phyloP scores from a whole-genome alignment of 2,888 invertebrate genomes.

The Ichneumoninae sp. region DNA sequence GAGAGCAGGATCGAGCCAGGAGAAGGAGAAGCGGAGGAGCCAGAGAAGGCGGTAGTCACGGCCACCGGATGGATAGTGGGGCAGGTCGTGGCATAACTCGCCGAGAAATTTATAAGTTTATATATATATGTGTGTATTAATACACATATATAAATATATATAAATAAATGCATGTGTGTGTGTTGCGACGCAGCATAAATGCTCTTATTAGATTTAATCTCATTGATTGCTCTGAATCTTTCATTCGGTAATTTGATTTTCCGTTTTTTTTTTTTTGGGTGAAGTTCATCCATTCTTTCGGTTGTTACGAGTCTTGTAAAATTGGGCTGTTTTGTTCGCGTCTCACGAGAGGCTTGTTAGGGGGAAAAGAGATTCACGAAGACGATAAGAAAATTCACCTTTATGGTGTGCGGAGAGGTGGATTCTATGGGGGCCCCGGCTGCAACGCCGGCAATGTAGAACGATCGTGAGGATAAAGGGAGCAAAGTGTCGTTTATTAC shows the following conservation, averaged over 20 bases:
- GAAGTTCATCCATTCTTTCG: neutral
- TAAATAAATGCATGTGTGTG: neutral
- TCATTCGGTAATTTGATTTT: neutral
- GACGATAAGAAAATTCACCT: conserved; percentile 16
- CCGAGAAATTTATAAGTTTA: conserved; percentile 48
- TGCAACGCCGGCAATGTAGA: conserved; percentile 44
- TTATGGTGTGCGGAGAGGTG: neutral
- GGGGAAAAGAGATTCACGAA: conserved; percentile 52
- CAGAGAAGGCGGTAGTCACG: conserved; percentile 47
- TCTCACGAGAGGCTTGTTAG: neutral
- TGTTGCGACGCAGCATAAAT: neutral
- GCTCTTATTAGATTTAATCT: neutral
- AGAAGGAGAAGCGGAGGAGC: conserved; percentile 38
- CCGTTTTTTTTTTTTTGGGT: neutral
- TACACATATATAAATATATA: neutral
- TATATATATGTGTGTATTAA: neutral
- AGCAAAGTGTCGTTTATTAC: conserved; percentile 58
- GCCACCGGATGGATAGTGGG: conserved; percentile 78
- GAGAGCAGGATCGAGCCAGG: conserved; percentile 46
- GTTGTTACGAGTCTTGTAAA: neutral
- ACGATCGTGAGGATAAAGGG: conserved; percentile 55
- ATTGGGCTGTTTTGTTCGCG: conserved; percentile 17
- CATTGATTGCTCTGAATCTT: neutral
- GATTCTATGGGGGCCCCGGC: neutral
- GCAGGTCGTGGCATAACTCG: conserved; percentile 80